Evolutionary conservation across 2,113 vertebrate genomes (phyloP).

Genomic region (Channa argus): DNA sequence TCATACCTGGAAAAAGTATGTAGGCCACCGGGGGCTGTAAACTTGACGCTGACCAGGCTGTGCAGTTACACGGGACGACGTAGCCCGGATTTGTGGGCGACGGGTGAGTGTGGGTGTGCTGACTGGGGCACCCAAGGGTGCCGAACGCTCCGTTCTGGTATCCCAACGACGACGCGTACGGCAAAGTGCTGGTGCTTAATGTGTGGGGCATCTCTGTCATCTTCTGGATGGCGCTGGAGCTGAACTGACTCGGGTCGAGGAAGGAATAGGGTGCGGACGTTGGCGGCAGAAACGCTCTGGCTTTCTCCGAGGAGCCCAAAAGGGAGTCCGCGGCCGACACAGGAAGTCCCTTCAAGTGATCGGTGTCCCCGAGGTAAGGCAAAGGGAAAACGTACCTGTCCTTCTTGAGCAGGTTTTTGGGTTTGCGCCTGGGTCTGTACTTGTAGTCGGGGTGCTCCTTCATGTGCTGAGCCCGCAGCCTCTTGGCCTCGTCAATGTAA

Average conservation of each 20-base stretch:
- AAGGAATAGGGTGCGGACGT: slow-evolving; percentile 96
- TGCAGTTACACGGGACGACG: slow-evolving; percentile 99
- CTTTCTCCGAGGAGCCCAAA: slow-evolving; percentile 93
- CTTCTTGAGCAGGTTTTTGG: slow-evolving; percentile 99
- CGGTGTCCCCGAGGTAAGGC: slow-evolving; percentile 98
- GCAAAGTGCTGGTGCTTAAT: slow-evolving; percentile 93
- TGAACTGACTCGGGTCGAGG: slow-evolving; percentile 98
- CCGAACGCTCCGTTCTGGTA: slow-evolving; percentile 99
- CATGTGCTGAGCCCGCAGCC: slow-evolving; percentile 98
- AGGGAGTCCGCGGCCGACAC: slow-evolving; percentile 94
- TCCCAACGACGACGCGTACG: slow-evolving; percentile 97
- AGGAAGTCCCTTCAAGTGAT: slow-evolving; percentile 96
- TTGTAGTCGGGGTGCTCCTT: slow-evolving; percentile 99
- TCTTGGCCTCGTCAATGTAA: slow-evolving; percentile 98
- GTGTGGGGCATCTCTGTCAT: slow-evolving; percentile 98
- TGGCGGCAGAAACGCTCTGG: slow-evolving; percentile 94
- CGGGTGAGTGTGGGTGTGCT: slow-evolving; percentile 99
- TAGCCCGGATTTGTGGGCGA: slow-evolving; percentile 99
- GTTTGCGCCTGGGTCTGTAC: slow-evolving; percentile 97
- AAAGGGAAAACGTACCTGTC: slow-evolving; percentile 99
- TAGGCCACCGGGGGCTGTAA: slow-evolving; percentile 99
- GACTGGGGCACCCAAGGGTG: slow-evolving; percentile 94
- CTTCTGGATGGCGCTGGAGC: slow-evolving; percentile 97
- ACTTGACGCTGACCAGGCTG: slow-evolving; percentile 97
- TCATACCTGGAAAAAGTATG: slow-evolving; percentile 99